These are phyloP conservation scores for Sarcophaga bullata DNA, from an alignment of 1,140 invertebrate genomes.

Conservation along the genomic window DNA sequence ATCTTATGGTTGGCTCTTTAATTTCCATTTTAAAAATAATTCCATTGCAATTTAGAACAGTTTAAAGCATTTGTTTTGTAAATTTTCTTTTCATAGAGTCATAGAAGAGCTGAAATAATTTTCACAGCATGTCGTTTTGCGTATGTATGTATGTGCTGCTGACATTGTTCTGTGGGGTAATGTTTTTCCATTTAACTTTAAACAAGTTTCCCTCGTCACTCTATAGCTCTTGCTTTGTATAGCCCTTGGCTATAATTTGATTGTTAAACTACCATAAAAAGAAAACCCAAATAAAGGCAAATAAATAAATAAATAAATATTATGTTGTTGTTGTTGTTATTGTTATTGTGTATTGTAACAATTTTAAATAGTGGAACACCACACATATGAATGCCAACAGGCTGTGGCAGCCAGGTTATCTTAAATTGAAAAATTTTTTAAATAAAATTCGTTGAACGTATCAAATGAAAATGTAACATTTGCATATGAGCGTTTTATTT, in stretches of 20 bases:
- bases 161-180: neutral
- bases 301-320: neutral
- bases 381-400: neutral
- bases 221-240: neutral
- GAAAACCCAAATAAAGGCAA: neutral
- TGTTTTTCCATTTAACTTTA: conserved; percentile 20
- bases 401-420: neutral
- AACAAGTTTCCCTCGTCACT: neutral
- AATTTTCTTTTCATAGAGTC: neutral
- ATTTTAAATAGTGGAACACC: neutral
- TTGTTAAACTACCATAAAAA: neutral
- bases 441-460: neutral
- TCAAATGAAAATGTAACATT: conserved; percentile 10
- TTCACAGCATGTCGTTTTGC: conserved; percentile 2
- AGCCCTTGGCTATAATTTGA: conserved; percentile 4
- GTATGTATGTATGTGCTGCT: neutral
- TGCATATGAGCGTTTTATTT: neutral
- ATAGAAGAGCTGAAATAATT: neutral
- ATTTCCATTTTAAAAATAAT: neutral
- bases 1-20: too few species aligned
- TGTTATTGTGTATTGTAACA: neutral
- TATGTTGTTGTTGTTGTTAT: neutral
- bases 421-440: conserved; percentile 8
- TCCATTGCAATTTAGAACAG: neutral
- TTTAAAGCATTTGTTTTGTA: neutral